Percentiles rank a stretch among this genome's conserved stretches.
These are phyloP conservation scores for Agonopterix subpropinquella DNA, from an alignment of 2,888 invertebrate species.

Conservation along the genomic window DNA sequence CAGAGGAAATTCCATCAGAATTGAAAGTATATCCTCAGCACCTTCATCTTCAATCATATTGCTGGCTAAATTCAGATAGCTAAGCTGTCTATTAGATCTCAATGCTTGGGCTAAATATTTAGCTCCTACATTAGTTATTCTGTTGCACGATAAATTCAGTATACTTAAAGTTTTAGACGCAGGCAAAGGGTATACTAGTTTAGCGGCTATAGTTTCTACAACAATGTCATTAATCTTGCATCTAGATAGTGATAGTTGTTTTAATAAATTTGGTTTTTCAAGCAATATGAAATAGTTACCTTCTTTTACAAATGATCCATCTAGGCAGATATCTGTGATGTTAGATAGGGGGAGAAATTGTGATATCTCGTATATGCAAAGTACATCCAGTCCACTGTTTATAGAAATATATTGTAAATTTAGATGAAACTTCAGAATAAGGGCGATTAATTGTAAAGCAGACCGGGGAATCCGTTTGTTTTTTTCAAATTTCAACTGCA, in stretches of 20 bases:
- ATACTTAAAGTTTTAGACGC: conserved; percentile 31
- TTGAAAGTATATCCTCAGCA: conserved; percentile 23
- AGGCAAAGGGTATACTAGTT: conserved; percentile 23
- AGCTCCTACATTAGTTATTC: conserved; percentile 41
- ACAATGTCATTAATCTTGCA: conserved; percentile 38
- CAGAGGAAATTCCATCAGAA: conserved; percentile 31
- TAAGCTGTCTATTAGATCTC: conserved; percentile 35
- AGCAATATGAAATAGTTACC: conserved; percentile 38
- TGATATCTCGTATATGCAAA: conserved; percentile 33
- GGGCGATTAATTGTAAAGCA: conserved; percentile 31
- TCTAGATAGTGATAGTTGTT: conserved; percentile 36
- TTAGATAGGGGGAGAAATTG: conserved; percentile 27
- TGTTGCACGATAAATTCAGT: conserved; percentile 46
- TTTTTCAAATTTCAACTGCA: conserved; percentile 32
- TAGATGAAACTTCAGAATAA: conserved; percentile 31
- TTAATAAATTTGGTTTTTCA: conserved; percentile 20
- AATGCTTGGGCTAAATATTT: conserved; percentile 30
- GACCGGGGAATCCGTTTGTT: conserved; percentile 30
- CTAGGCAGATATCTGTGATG: conserved; percentile 45
- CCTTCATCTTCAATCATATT: conserved; percentile 44
- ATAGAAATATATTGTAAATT: conserved; percentile 28
- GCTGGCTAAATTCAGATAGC: conserved; percentile 42
- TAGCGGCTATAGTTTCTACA: conserved; percentile 28
- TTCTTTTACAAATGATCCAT: conserved; percentile 26
- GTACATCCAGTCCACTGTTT: conserved; percentile 26